Base-by-base conservation (phyloP, 2,113 vertebrate genomes). In the Poecile atricapillus region DNA sequence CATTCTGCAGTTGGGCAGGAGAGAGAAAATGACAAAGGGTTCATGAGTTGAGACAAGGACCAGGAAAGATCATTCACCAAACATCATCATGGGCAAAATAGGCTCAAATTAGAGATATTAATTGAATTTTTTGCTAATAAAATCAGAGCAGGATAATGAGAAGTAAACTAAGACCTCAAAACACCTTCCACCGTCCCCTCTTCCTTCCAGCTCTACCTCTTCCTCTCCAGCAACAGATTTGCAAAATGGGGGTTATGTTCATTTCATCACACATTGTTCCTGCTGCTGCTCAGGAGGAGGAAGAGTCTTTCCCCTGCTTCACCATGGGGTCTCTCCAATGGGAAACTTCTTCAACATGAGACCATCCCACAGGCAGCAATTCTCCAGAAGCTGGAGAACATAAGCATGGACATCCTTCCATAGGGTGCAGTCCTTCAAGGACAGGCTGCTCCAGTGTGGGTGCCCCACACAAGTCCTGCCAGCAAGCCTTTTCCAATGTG, bases 121-220 rank as follows among this genome's bases (percentile, higher is more conserved):
- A 50, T 12, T 43, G 2, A 50, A 15, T 43, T 60, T 60, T 50
- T n/a, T 52, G 4, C 24, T 50, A n/a, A 41, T 6, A 50, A 43
- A 50, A 43, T 41, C 46, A 70, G 31, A 43, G 25, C 24, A 50
- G 37, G 24, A 43, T 43, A n/a, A 41, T 60, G 24, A 60, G 65
- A 43, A 70, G 19, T 43, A 60, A 82, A 70, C 15, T 19, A n/a
- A 50, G 37, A 43, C 24, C 30, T 43, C 60, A 43, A 70, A 70
- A 70, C 31, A 43, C 10, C 20, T 52, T 70, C 24, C 0, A 0
- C 24, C 30, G 12, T 50, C 5, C 15, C 15, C 12, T n/a, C 15
- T 15, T 70, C 35, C 55, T 30, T 60, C 35, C 44, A 35, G 19
- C 25, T 43, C 24, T 59, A 59, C 15, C 15, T 28, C 24, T 49